Evolutionary conservation across 1,140 invertebrate genomes (phyloP).

Genomic region (Belonocnema kinseyi): DNA sequence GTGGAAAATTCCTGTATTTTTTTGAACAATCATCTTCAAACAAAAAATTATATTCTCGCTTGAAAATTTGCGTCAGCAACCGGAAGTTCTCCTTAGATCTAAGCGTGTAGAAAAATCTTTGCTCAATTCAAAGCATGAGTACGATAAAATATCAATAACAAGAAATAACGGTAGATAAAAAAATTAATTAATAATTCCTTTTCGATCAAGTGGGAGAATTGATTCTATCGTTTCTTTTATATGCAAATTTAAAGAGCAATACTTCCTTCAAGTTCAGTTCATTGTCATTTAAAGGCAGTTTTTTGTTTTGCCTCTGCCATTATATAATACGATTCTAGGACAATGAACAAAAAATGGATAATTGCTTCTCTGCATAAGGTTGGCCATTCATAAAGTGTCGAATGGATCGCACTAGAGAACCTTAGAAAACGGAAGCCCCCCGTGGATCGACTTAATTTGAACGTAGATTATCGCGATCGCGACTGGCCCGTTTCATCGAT

Average conservation of each 20-base stretch:
- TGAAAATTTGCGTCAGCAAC: no score
- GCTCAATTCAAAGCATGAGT: background rate
- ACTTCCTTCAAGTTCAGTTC: no score
- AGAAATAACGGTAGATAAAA: background rate
- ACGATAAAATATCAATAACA: background rate
- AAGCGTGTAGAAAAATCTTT: background rate
- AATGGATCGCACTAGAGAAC: constrained; percentile 44
- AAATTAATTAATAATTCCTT: constrained; percentile 6
- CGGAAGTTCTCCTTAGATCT: no score
- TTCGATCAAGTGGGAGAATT: background rate
- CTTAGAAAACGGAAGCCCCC: constrained; percentile 42
- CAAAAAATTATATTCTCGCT: no score
- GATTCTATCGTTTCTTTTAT: background rate
- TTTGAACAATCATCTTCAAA: no score
- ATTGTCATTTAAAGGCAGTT: background rate
- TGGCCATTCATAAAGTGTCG: constrained; percentile 38
- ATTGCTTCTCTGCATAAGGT: constrained; percentile 9
- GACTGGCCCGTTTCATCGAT: constrained; percentile 42
- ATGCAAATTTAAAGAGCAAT: no score
- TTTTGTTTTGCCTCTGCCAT: background rate
- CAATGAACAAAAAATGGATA: background rate
- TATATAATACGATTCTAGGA: background rate
- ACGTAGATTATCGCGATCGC: constrained; percentile 54
- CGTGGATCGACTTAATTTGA: constrained; percentile 56
- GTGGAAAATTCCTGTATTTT: no score